Evolutionary conservation across 2,113 vertebrate genomes (phyloP).

Genomic region (Caretta caretta): DNA sequence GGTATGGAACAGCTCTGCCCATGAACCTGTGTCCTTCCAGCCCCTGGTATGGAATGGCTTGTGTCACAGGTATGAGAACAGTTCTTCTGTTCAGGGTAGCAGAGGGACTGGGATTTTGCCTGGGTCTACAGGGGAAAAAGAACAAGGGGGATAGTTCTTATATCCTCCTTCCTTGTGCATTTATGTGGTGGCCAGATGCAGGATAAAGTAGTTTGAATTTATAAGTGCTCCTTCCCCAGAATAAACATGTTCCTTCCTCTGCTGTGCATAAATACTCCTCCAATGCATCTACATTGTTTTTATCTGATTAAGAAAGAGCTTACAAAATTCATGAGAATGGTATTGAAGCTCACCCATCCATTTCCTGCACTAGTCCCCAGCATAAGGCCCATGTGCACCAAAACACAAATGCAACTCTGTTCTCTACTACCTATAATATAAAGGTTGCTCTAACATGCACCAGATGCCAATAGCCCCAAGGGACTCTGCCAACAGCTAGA

Average conservation of each 20-base stretch:
- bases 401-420: accelerated
- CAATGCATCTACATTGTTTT: not conserved
- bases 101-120: accelerated
- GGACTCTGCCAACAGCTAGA: not conserved
- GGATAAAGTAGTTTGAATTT: not conserved
- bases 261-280: not conserved
- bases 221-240: not conserved
- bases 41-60: not conserved
- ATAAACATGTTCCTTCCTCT: not conserved
- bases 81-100: not conserved
- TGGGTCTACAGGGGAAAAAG: not conserved
- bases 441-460: not conserved
- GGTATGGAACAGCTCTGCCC: not conserved
- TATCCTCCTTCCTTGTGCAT: not conserved
- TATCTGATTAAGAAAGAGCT: not conserved
- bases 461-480: not conserved
- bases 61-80: accelerated
- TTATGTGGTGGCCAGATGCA: not conserved
- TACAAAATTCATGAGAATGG: not conserved
- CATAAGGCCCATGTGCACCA: not conserved
- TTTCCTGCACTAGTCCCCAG: not conserved
- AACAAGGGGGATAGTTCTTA: not conserved
- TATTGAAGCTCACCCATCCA: not conserved
- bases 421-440: not conserved
- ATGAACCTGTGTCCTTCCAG: not conserved